Base-by-base conservation (phyloP, 2,888 invertebrate genomes). In the Rhagophthalmus giganteus region DNA sequence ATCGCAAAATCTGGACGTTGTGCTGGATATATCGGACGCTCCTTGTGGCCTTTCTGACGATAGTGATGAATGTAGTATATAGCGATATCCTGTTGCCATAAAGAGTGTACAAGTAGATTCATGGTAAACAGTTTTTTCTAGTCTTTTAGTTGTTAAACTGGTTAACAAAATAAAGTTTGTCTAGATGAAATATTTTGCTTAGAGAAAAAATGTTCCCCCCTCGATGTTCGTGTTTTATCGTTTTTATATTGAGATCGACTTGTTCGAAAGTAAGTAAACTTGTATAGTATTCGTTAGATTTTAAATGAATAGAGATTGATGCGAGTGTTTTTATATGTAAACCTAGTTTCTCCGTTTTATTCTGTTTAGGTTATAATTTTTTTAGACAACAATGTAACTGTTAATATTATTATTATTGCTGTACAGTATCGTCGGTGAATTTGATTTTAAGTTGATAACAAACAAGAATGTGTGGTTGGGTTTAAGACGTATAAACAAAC, bases 1-100 rank as follows among this genome's bases (percentile, higher is more conserved):
- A 55, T 85, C 86, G 53, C 84, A 84, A 58, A 85, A 85, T 69
- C 67, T 86, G 64, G 84, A 85, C 68, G 80, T 81, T 53, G 79
- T 83, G 59, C 76, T 82, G 55, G 79, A 73, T 50, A 60, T 63
- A 27, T 58, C 58, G 26, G 62, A 79, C 51, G 62, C 62, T 30
- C 60, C 65, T 12, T 53, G 59, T 40, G 62, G 57, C 54, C 62
- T 62, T 54, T 65, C 65, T 25, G 64, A 65, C 37, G 82, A 82
- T 65, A 82, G 82, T 64, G 82, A 83, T 68, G 83, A 83, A 68
- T 82, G 82, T 70, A 83, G 82, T 70, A 82, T 83, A 75, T 83
- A 74, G 70, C 67, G 55, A 55, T 27, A 33, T 26, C 37, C 24
- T 16, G 33, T 38, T 42, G 42, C 42, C 53, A 48, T 52, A 47